Evolutionary conservation across 2,888 invertebrate genomes (phyloP).

Genomic region (Drosophila mayaguana): DNA sequence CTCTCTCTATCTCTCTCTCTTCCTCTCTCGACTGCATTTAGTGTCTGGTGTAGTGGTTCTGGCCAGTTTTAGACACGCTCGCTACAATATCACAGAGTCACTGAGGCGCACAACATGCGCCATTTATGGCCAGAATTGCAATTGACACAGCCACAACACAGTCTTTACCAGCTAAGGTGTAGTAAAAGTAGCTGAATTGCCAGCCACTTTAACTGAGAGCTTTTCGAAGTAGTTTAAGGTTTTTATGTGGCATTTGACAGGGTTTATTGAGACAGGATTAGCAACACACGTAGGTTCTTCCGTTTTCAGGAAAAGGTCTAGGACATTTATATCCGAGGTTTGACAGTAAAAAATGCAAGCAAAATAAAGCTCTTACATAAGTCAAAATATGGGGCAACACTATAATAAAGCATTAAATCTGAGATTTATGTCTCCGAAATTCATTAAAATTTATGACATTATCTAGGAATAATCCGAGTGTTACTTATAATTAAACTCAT

Average conservation of each 20-base stretch:
- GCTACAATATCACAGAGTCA: constrained; percentile 78
- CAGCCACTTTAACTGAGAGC: constrained; percentile 44
- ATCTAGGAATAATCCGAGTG: too few relatives aligned
- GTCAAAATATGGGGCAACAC: constrained; percentile 14
- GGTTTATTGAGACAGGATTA: constrained; percentile 28
- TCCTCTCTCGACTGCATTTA: neutral
- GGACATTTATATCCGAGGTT: constrained; percentile 2
- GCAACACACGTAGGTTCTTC: neutral
- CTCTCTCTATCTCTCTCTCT: constrained; percentile 3
- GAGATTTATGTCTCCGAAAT: neutral
- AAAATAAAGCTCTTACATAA: neutral
- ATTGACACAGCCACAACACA: constrained; percentile 53
- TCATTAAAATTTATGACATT: neutral
- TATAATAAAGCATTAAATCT: neutral
- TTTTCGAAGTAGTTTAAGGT: constrained; percentile 53
- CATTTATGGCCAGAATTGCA: constrained; percentile 71
- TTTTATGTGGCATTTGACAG: constrained; percentile 60
- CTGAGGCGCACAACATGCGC: constrained; percentile 53
- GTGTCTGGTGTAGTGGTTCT: constrained; percentile 22
- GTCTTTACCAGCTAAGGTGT: constrained; percentile 28
- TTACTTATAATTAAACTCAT: too few relatives aligned
- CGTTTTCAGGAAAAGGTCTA: neutral
- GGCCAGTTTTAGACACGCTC: constrained; percentile 50
- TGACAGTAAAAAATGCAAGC: neutral
- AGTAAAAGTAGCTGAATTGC: constrained; percentile 40